Evolutionary conservation across 2,888 invertebrate species (phyloP), one percentile per base, ranked within the genome.

Genomic region (Sarcophaga rosellei): DNA sequence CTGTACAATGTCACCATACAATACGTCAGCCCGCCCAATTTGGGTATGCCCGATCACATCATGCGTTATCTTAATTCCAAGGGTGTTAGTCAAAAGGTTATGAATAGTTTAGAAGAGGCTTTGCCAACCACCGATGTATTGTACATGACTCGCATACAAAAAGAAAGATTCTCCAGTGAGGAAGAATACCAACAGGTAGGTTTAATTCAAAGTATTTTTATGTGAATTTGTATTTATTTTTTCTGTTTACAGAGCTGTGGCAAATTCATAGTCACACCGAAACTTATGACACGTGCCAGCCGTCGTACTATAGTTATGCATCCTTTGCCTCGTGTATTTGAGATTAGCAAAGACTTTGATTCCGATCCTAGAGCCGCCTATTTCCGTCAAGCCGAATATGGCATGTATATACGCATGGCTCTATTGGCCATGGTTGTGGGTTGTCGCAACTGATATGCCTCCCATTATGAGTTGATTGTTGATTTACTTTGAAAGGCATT

Each of bases 381-480:
- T 94, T 99, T 99, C 95, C 95, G 99, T 23, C 99, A 99, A 94
- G 99, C 98, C 0, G 98, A 99, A 93, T 97, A 98, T 91, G 99
- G 99, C 87, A 97, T 99, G 96, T 99, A 98, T 91, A 98, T 99
- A 21, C 95, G 99, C 75, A 99, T 99, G 99, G 99, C 99, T 0
- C 94, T 99, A 2, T 94, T 99, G 21, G 96, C 98, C 1, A 97
- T 98, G 95, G 96, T 99, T 3, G 95, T 98, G 17, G 98, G 97
- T 11, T 89, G 91, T 77, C 90, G 92, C 77, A 90, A 86, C 63
- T 90, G 86, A 88, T 77, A 47, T 45, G 15, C 10, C n/a, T 35
- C 62, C 5, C n/a, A 53, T 35, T 23, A 35, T 10, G 62, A 21
- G 44, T 47, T 78, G 72, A 61, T 62, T 53, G 72, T 23, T 59